Percentiles rank a stretch among this genome's conserved stretches.
These are phyloP conservation scores for Orthosia gothica DNA, from an alignment of 2,888 invertebrate genomes.

Conservation along the genomic window DNA sequence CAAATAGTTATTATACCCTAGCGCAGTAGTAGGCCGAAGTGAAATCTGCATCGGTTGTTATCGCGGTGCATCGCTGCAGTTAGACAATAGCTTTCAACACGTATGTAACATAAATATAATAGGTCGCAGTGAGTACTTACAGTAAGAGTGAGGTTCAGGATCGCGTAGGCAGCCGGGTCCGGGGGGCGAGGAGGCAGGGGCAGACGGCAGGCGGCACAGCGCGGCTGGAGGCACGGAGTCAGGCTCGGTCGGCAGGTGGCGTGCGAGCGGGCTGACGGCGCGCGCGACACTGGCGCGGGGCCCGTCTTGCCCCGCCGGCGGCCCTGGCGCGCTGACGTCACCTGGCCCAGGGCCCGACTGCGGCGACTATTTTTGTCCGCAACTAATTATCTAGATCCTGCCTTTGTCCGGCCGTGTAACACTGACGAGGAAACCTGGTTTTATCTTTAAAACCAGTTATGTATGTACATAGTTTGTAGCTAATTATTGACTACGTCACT, in stretches of 20 bases:
- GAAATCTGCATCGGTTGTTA: slow-evolving; percentile 85
- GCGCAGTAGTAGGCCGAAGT: slow-evolving; percentile 77
- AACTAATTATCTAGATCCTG: slow-evolving; percentile 90
- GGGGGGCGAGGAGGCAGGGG: slow-evolving; percentile 69
- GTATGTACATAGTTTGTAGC: slow-evolving; percentile 61
- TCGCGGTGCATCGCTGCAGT: slow-evolving; percentile 82
- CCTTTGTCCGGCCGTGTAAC: slow-evolving; percentile 85
- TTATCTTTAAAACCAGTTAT: slow-evolving; percentile 73
- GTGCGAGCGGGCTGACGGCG: slow-evolving; percentile 90
- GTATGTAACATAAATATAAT: slow-evolving; percentile 68
- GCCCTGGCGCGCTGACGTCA: slow-evolving; percentile 90
- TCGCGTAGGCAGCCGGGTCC: slow-evolving; percentile 73
- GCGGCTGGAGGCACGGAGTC: slow-evolving; percentile 73
- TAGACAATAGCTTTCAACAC: slow-evolving; percentile 80
- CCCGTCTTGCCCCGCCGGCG: slow-evolving; percentile 91
- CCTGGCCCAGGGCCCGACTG: slow-evolving; percentile 91
- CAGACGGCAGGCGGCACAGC: slow-evolving; percentile 67
- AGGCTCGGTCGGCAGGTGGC: slow-evolving; percentile 76
- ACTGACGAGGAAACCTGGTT: slow-evolving; percentile 86
- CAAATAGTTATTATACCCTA: slow-evolving; percentile 63
- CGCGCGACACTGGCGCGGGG: slow-evolving; percentile 91
- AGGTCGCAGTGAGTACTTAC: slow-evolving; percentile 76
- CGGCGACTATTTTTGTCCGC: slow-evolving; percentile 90
- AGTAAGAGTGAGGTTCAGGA: slow-evolving; percentile 70
- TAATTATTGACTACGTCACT: slow-evolving; percentile 72